phyloP scores from a whole-genome alignment of 2,113 vertebrate genomes.

The Okapia johnstoni region DNA sequence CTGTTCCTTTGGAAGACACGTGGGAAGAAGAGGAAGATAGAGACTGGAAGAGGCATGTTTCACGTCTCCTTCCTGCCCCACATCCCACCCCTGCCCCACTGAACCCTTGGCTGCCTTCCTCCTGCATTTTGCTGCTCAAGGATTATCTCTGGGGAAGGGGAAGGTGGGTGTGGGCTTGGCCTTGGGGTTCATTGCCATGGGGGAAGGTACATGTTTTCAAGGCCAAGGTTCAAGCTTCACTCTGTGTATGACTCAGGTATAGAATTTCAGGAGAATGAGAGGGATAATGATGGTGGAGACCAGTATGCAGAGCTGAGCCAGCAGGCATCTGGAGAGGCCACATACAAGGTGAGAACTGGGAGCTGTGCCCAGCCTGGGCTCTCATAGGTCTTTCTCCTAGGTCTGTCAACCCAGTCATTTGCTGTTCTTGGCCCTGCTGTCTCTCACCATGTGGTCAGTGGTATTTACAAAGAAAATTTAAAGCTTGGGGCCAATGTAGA shows the following conservation, averaged over 20 bases:
- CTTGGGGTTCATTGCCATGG: neutral
- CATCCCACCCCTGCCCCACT: neutral
- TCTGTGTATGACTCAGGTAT: neutral
- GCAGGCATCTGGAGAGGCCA: too few relatives aligned
- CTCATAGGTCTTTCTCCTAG: neutral
- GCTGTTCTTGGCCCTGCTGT: accelerated
- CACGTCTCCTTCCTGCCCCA: neutral
- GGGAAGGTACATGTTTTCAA: neutral
- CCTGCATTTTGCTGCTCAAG: neutral
- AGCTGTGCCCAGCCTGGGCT: neutral
- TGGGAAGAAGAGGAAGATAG: neutral
- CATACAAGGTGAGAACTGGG: neutral
- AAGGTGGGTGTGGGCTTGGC: neutral
- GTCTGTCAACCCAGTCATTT: neutral
- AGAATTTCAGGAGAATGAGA: neutral
- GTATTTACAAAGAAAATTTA: neutral
- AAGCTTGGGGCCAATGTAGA: neutral
- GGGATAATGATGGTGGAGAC: neutral
- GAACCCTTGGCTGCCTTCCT: neutral
- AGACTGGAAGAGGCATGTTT: neutral
- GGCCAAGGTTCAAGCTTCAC: neutral
- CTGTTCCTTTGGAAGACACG: neutral
- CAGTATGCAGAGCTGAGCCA: neutral
- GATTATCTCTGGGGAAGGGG: neutral
- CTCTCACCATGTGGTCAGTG: neutral